Evolutionary conservation across 1,140 invertebrate genomes (phyloP).

Genomic region (Bombus polaris): DNA sequence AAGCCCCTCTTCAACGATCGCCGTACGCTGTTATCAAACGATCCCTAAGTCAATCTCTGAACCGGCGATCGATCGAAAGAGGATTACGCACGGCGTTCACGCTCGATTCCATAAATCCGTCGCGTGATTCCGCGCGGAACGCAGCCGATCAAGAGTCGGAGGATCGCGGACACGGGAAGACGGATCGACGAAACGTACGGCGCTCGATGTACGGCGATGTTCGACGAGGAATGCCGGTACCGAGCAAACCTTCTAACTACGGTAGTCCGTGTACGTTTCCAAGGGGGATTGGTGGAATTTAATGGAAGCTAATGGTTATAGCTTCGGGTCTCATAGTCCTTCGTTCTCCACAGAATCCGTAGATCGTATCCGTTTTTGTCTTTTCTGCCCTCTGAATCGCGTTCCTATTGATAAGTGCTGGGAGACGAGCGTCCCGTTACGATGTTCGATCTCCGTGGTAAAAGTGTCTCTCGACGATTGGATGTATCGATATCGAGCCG

Average conservation of each 20-base stretch:
- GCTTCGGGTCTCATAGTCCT: conserved; percentile 54
- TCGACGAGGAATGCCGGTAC: conserved; percentile 62
- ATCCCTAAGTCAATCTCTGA: conserved; percentile 42
- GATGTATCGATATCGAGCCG: background rate
- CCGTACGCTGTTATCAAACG: conserved; percentile 43
- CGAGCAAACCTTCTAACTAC: conserved; percentile 60
- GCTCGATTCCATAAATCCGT: conserved; percentile 61
- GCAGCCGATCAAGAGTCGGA: conserved; percentile 7
- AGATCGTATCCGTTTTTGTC: conserved; percentile 38
- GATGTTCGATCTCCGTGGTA: background rate
- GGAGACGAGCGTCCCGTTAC: conserved; percentile 53
- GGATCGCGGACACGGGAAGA: conserved; percentile 28
- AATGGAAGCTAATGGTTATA: conserved; percentile 71
- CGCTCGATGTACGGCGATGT: conserved; percentile 62
- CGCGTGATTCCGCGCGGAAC: conserved; percentile 33
- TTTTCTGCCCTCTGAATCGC: conserved; percentile 12
- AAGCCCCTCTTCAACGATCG: conserved; percentile 5
- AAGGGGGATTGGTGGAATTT: conserved; percentile 65
- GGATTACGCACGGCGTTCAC: conserved; percentile 31
- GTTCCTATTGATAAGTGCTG: conserved; percentile 24
- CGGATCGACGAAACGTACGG: conserved; percentile 23
- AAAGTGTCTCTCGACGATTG: conserved; percentile 1
- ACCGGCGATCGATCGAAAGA: conserved; percentile 19
- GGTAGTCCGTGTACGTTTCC: conserved; percentile 64
- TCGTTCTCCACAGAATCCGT: conserved; percentile 42